Percentiles rank a stretch among this genome's conserved stretches.
phyloP scores from a whole-genome alignment of 2,113 vertebrate genomes.

The Asarcornis scutulata region DNA sequence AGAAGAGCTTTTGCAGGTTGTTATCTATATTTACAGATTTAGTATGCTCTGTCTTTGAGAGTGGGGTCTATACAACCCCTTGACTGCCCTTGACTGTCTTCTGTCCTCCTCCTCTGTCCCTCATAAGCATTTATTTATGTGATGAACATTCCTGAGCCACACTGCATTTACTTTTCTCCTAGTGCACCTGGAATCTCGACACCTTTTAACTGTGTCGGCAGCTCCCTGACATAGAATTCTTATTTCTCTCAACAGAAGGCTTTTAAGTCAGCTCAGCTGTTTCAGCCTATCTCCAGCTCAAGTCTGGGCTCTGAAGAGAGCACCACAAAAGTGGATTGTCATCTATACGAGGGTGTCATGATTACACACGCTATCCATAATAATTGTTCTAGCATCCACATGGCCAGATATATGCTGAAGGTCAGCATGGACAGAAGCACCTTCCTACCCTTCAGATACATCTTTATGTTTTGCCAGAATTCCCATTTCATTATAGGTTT shows the following conservation, averaged over 20 bases:
- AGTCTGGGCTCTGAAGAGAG: background rate
- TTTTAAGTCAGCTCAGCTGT: background rate
- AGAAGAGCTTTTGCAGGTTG: background rate
- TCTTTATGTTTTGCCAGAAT: background rate
- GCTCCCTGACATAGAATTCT: background rate
- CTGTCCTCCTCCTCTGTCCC: background rate
- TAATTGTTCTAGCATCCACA: background rate
- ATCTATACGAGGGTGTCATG: background rate
- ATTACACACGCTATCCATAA: background rate
- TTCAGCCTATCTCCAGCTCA: background rate
- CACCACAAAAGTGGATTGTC: background rate
- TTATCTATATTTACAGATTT: background rate
- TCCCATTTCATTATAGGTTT: background rate
- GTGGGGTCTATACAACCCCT: too few species aligned
- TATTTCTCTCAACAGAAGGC: background rate
- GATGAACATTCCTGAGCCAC: background rate
- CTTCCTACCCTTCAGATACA: background rate
- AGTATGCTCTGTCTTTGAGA: background rate
- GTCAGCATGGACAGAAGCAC: background rate
- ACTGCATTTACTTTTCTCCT: background rate
- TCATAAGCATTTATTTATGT: background rate
- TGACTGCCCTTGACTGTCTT: background rate
- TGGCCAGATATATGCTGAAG: fast-evolving
- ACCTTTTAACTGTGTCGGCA: background rate
- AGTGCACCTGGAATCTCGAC: background rate